phyloP scores from a whole-genome alignment of 2,797 vertebrate species.

The Chaetodon trifasciatus region DNA sequence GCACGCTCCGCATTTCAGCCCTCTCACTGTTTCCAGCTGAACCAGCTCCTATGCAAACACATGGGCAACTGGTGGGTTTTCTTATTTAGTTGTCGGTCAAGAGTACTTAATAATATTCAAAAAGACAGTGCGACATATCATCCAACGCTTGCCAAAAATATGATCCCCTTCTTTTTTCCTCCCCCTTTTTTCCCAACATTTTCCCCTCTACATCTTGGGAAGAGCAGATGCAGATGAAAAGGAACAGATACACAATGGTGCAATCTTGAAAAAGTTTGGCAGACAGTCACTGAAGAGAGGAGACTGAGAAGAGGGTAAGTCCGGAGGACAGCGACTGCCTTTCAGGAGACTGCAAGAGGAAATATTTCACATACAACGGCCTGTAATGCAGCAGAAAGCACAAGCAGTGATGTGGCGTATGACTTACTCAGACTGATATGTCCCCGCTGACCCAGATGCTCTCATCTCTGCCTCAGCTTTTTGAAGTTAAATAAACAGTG shows the following conservation, averaged over 20 bases:
- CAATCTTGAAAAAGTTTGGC: constrained; percentile 58
- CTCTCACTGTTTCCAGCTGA: constrained; percentile 85
- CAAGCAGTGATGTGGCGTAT: constrained; percentile 68
- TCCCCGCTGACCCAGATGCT: constrained; percentile 74
- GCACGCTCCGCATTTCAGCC: constrained; percentile 72
- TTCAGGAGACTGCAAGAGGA: constrained; percentile 56
- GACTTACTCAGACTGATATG: constrained; percentile 73
- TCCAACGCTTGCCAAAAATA: constrained; percentile 68
- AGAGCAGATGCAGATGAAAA: constrained; percentile 65
- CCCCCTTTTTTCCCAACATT: constrained; percentile 42
- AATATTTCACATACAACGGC: constrained; percentile 67
- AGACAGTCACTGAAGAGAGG: constrained; percentile 60
- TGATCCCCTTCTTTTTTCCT: constrained; percentile 38
- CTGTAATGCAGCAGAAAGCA: constrained; percentile 50
- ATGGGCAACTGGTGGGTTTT: constrained; percentile 81
- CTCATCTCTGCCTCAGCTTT: constrained; percentile 76
- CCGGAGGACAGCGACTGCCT: constrained; percentile 45
- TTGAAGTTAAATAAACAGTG: constrained; percentile 81
- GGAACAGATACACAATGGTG: constrained; percentile 74
- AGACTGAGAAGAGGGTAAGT: constrained; percentile 46
- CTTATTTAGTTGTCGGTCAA: constrained; percentile 85
- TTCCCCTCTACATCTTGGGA: constrained; percentile 58
- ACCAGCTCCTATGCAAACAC: constrained; percentile 86
- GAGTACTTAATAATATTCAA: constrained; percentile 86
- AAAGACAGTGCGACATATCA: constrained; percentile 82